Conservation (phyloP, 2,113 vertebrate genomes). For the Mesoclemmys tuberculata region DNA sequence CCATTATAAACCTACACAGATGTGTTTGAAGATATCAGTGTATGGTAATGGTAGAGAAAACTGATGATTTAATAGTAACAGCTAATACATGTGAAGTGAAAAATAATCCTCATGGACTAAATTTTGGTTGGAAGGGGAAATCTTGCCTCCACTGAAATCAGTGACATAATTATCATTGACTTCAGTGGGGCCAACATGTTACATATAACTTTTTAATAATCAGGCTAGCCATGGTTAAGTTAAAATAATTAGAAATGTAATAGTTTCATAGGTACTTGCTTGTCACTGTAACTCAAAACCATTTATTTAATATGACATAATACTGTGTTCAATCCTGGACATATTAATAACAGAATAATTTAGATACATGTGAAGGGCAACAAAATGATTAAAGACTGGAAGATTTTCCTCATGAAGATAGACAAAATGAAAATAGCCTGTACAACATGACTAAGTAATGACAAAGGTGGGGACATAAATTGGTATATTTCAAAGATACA, state of each 20-base stretch:
- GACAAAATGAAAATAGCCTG: neutral
- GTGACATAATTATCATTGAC: neutral
- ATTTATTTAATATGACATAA: neutral
- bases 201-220: neutral
- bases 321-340: neutral
- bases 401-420: neutral
- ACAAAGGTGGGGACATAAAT: neutral
- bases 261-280: neutral
- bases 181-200: neutral
- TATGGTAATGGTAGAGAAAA: neutral
- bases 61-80: neutral
- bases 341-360: neutral
- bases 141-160: neutral
- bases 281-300: neutral
- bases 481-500: neutral
- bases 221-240: neutral
- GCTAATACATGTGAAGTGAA: neutral
- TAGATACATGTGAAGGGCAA: neutral
- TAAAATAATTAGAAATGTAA: neutral
- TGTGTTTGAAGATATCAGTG: neutral
- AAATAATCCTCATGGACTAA: neutral
- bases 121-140: neutral
- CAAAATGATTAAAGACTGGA: neutral
- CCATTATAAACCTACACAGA: neutral
- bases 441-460: neutral